phyloP scores from a whole-genome alignment of 2,888 invertebrate genomes.

The Heliothis peltigera region DNA sequence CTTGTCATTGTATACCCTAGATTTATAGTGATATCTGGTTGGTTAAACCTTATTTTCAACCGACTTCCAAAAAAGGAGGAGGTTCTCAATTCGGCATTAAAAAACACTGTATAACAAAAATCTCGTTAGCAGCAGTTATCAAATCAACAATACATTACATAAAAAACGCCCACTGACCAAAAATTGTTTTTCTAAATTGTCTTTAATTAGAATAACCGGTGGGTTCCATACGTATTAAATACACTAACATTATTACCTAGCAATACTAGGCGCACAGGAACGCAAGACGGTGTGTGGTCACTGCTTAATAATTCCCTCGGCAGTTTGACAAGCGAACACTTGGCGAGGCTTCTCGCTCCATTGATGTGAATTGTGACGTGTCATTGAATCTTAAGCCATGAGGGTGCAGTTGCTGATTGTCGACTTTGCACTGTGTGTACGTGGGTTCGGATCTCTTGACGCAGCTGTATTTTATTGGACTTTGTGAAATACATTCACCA shows the following conservation, averaged over 20 bases:
- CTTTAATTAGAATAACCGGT: background rate
- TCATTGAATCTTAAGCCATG: conserved; percentile 21
- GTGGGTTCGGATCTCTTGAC: conserved; percentile 17
- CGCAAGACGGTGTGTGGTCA: conserved; percentile 36
- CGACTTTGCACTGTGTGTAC: background rate
- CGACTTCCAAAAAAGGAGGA: no score
- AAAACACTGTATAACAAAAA: no score
- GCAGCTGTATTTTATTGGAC: background rate
- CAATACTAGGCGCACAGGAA: conserved; percentile 45
- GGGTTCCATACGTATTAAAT: conserved; percentile 47
- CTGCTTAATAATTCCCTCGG: conserved; percentile 41
- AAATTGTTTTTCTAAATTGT: background rate
- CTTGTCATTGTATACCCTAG: no score
- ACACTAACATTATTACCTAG: conserved; percentile 22
- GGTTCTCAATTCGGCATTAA: no score
- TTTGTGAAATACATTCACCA: no score
- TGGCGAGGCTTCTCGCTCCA: conserved; percentile 34
- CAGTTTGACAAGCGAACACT: conserved; percentile 38
- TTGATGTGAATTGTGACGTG: conserved; percentile 43
- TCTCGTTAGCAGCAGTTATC: no score
- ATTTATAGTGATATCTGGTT: no score
- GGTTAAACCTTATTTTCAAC: no score
- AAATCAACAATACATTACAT: no score
- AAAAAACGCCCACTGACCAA: no score
- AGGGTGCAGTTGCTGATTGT: conserved; percentile 3